phyloP scores from a whole-genome alignment of 1,140 invertebrate genomes.

The Ylistrum balloti region DNA sequence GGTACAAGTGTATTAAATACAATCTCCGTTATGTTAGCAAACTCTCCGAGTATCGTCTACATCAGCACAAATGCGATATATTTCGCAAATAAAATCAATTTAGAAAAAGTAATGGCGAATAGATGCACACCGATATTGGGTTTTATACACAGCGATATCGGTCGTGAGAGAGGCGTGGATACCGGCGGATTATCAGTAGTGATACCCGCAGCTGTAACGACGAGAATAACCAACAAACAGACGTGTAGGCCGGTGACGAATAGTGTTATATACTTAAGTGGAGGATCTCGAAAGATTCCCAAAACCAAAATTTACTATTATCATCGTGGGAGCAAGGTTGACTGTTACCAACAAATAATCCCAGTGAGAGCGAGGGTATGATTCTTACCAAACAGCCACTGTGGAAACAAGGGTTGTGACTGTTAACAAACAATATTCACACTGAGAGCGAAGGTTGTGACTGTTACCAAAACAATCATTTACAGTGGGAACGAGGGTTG shows the following conservation, averaged over 20 bases:
- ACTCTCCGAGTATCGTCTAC: slow-evolving; percentile 1
- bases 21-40: not conserved
- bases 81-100: slow-evolving; percentile 11
- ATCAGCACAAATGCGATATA: not conserved
- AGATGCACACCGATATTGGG: not conserved
- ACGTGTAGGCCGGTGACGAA: not conserved
- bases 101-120: not conserved
- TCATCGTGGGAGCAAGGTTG: no score
- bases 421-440: no score
- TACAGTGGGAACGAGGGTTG: no score
- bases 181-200: not conserved
- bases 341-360: no score
- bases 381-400: no score
- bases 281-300: not conserved
- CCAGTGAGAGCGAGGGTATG: no score
- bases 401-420: no score
- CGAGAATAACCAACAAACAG: not conserved
- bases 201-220: not conserved
- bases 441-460: no score
- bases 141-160: not conserved
- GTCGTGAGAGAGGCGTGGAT: not conserved
- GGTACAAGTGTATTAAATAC: not conserved
- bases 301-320: no score
- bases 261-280: not conserved
- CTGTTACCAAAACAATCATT: no score